Evolutionary conservation across 2,888 invertebrate species (phyloP).

Genomic region (Netelia virgata): DNA sequence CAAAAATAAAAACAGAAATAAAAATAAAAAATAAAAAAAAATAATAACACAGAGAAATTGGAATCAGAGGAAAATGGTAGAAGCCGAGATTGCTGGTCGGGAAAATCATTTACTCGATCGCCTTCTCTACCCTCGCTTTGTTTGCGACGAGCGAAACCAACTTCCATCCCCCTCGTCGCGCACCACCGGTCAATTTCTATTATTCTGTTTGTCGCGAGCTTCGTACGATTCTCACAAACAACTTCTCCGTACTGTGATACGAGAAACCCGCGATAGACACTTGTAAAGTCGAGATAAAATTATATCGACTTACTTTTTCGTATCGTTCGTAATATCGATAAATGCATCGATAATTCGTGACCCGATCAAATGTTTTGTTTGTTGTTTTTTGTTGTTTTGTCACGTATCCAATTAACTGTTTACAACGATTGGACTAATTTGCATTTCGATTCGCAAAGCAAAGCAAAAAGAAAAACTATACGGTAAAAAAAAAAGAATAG

Average conservation of each 20-base stretch:
- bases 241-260: too few species aligned
- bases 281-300: background rate
- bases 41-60: background rate
- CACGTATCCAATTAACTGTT: background rate
- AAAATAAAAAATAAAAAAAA: constrained; percentile 27
- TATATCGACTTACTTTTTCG: background rate
- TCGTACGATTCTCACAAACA: background rate
- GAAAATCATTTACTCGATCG: constrained; percentile 58
- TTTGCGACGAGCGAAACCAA: constrained; percentile 17
- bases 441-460: background rate
- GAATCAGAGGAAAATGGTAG: constrained; percentile 34
- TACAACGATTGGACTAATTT: background rate
- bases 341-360: background rate
- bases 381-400: background rate
- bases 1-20: too few species aligned
- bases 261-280: too few species aligned
- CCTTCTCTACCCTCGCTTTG: constrained; percentile 42
- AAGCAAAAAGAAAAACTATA: background rate
- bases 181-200: background rate
- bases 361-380: background rate
- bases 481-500: constrained; percentile 8
- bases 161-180: background rate
- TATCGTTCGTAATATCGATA: background rate
- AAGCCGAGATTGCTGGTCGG: constrained; percentile 36
- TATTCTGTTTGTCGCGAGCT: constrained; percentile 22